phyloP scores from a whole-genome alignment of 2,888 invertebrate genomes.

The Acrocera orbiculus region DNA sequence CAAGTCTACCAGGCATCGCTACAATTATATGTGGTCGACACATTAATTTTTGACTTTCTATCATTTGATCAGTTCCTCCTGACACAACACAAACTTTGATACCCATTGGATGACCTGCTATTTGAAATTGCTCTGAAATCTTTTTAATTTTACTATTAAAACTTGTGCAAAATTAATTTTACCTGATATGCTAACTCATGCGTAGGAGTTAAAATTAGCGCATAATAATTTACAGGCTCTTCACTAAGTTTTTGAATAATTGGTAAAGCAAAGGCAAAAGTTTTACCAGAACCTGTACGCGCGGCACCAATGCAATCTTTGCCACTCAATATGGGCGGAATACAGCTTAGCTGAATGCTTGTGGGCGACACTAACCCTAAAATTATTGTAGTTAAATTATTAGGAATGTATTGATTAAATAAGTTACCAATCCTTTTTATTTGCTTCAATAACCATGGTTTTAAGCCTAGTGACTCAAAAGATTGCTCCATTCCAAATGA shows the following conservation, averaged over 20 bases:
- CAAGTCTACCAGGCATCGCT: slow-evolving; percentile 88
- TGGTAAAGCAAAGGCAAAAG: slow-evolving; percentile 90
- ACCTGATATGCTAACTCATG: slow-evolving; percentile 72
- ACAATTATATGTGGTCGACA: slow-evolving; percentile 86
- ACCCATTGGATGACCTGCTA: slow-evolving; percentile 76
- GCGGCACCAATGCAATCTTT: slow-evolving; percentile 89
- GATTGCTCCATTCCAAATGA: too few relatives aligned
- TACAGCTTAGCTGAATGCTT: slow-evolving; percentile 65
- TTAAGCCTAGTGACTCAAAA: too few relatives aligned
- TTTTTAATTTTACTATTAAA: slow-evolving; percentile 24
- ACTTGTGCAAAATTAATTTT: not conserved
- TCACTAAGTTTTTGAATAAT: slow-evolving; percentile 79
- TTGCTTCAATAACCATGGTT: too few relatives aligned
- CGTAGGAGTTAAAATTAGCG: slow-evolving; percentile 86
- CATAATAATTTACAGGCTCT: slow-evolving; percentile 93
- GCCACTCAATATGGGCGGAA: slow-evolving; percentile 58
- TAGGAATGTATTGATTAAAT: not conserved
- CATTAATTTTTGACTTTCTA: slow-evolving; percentile 67
- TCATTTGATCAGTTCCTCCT: slow-evolving; percentile 88
- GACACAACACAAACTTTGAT: slow-evolving; percentile 72
- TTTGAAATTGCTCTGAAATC: slow-evolving; percentile 89
- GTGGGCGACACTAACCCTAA: slow-evolving; percentile 62
- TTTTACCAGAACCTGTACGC: slow-evolving; percentile 97
- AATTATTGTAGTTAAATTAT: too few relatives aligned
- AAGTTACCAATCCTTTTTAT: too few relatives aligned